Evolutionary conservation across 2,888 invertebrate genomes (phyloP).

Genomic region (Cantharis flavilabris): DNA sequence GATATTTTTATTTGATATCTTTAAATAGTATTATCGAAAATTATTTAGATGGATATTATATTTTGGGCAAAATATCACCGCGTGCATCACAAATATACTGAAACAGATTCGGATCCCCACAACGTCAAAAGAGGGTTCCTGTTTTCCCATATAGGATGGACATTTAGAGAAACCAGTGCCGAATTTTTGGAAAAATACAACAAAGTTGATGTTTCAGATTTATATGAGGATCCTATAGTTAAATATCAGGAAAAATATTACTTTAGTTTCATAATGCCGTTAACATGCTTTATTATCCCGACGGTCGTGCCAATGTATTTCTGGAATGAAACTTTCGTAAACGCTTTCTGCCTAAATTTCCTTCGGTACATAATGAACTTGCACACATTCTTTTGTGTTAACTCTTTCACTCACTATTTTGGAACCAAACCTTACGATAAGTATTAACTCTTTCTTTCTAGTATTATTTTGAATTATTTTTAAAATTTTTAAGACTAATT

Average conservation of each 20-base stretch:
- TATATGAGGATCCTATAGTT: background rate
- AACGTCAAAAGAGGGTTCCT: background rate
- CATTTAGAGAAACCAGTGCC: background rate
- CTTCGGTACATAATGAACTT: constrained; percentile 80
- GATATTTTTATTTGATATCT: background rate
- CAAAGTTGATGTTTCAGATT: background rate
- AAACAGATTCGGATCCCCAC: background rate
- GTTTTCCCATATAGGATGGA: background rate
- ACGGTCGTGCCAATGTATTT: background rate
- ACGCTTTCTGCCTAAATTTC: constrained; percentile 66
- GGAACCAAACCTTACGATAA: constrained; percentile 77
- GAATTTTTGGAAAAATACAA: background rate
- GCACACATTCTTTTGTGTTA: constrained; percentile 89
- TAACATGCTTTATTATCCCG: background rate
- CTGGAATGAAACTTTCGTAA: background rate
- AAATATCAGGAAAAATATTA: background rate
- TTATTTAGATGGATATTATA: background rate
- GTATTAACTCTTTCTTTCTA: constrained; percentile 47
- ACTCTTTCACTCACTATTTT: constrained; percentile 86
- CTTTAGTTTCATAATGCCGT: background rate
- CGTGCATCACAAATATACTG: background rate
- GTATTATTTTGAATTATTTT: background rate
- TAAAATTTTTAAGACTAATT: constrained; percentile 57
- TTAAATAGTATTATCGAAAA: background rate
- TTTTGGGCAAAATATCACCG: background rate